Conservation (phyloP, 2,113 vertebrate species). For the Empidonax alnorum region DNA sequence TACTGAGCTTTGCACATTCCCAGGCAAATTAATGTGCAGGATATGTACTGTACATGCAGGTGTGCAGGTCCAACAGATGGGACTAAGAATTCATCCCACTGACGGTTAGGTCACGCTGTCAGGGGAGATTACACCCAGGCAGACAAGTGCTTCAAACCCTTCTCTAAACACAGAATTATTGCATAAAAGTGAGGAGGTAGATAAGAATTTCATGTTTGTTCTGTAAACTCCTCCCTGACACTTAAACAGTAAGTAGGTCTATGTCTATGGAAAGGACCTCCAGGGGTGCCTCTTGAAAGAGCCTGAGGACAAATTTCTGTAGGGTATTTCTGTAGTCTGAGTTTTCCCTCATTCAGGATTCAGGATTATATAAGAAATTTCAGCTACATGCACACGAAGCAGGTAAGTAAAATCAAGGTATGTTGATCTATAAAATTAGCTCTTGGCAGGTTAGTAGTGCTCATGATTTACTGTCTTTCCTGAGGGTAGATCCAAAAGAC, state of each 20-base stretch:
- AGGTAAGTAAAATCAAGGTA: background rate
- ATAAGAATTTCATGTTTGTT: background rate
- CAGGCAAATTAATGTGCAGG: background rate
- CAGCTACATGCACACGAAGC: background rate
- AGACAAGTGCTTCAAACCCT: background rate
- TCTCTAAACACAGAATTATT: background rate
- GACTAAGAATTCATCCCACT: background rate
- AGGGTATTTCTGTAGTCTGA: background rate
- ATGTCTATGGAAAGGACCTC: background rate
- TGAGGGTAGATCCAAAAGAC: background rate
- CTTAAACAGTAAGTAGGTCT: background rate
- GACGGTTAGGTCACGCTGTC: background rate
- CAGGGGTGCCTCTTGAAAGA: background rate
- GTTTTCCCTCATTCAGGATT: background rate
- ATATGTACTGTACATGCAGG: rapidly evolving
- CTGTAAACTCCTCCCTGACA: background rate
- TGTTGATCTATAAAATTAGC: background rate
- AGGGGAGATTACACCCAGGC: background rate
- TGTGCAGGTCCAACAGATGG: background rate
- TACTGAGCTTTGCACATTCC: background rate
- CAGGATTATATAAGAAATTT: background rate
- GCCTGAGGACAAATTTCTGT: background rate
- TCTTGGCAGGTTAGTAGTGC: background rate
- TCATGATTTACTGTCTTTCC: background rate
- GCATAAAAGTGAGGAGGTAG: background rate